Evolutionary conservation across 2,797 vertebrate species (phyloP), one percentile per base, ranked within the genome.

Genomic region (Rhinogobio ventralis): DNA sequence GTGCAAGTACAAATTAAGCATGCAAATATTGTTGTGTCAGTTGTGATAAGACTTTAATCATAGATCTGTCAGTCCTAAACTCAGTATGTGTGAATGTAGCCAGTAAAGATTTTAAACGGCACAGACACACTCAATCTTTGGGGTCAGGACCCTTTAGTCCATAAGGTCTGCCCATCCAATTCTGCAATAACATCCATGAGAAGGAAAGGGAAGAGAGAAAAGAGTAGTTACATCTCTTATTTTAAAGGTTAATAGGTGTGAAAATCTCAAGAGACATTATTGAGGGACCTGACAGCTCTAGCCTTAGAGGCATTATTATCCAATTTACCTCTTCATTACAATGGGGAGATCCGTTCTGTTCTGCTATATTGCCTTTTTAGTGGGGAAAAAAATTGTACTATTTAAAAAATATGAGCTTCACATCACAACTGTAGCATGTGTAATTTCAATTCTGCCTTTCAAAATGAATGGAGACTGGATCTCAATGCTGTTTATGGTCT

Each of bases 221-320:
- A 84, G 67, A 78, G 75, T 87, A 79, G 87, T 84, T 84, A 82
- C 84, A 76, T 81, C 72, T 84, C 66, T 82, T 82, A 82, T 89
- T 87, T 85, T 82, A 85, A 89, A 86, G 86, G 84, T 86, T 87
- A 87, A 86, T 82, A 77, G 69, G 28, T 62, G 73, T 84, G 45
- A 81, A 30, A 55, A 73, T 73, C 81, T 82, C 67, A n/a, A 39
- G 79, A 86, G 73, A 69, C 78, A 30, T 79, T 83, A 76, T 64
- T 23, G 62, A 85, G 76, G 53, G 55, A 73, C 57, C 81, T 74
- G 77, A 77, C 85, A 30, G 33, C 45, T 46, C 33, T 75, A 46
- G 42, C 53, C 46, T 76, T 62, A 57, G 49, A 71, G 53, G 66
- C 55, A 69, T 77, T 30, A 78, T 86, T 73, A 69, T 79, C 81